phyloP scores from a whole-genome alignment of 2,113 vertebrate species.

The Microcebus tavaratra region DNA sequence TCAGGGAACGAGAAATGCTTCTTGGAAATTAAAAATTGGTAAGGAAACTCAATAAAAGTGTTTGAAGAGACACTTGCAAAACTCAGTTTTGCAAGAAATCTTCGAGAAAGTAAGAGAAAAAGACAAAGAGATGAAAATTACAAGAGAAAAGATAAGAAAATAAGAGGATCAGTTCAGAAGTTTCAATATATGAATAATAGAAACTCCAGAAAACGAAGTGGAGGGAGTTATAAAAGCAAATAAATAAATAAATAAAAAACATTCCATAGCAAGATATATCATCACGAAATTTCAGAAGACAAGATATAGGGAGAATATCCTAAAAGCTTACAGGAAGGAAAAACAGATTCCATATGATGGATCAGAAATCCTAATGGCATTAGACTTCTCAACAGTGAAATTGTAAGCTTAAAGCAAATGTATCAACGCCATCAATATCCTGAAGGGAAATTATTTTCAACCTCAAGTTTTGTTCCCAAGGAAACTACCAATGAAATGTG shows the following conservation, averaged over 20 bases:
- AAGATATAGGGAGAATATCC: not conserved
- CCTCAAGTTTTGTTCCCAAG: not conserved
- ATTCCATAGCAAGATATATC: not conserved
- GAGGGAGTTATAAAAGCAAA: not conserved
- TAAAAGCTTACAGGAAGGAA: not conserved
- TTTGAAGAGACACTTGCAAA: not conserved
- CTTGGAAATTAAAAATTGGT: constrained; percentile 15
- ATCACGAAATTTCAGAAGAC: not conserved
- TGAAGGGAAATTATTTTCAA: constrained; percentile 15
- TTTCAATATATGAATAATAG: not conserved
- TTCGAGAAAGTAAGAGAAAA: constrained; percentile 9
- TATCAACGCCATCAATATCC: not conserved
- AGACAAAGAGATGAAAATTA: not conserved
- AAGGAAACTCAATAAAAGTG: not conserved
- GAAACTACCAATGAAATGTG: not conserved
- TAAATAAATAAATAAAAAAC: not conserved
- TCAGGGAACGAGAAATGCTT: not conserved
- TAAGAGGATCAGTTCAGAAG: not conserved
- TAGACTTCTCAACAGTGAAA: not conserved
- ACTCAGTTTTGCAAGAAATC: not conserved
- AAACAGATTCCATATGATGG: not conserved
- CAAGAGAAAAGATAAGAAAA: not conserved
- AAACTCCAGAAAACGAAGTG: not conserved
- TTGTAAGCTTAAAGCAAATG: not conserved
- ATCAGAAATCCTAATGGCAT: not conserved